Conservation (phyloP, 2,888 invertebrate species). For the Euproctis similis region DNA sequence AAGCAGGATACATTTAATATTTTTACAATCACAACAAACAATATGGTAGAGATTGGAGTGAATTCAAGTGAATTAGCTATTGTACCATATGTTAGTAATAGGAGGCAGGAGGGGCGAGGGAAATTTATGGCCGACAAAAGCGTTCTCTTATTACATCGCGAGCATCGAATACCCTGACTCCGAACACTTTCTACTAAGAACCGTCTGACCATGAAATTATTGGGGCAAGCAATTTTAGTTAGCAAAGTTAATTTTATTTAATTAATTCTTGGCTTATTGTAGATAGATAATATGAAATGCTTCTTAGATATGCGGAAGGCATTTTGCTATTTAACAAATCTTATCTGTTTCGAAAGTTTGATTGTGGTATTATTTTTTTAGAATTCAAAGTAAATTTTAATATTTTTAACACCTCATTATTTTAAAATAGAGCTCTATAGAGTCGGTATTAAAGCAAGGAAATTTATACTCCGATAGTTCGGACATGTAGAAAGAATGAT, state of each 20-base stretch:
- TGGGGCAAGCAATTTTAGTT: slow-evolving; percentile 1
- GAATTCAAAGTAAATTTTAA: no score
- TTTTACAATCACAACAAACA: no score
- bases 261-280: slow-evolving; percentile 11
- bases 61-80: slow-evolving; percentile 40
- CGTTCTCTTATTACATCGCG: slow-evolving; percentile 52
- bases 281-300: slow-evolving; percentile 9
- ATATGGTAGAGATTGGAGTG: slow-evolving; percentile 25
- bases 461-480: no score
- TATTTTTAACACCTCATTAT: no score
- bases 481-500: no score
- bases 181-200: slow-evolving; percentile 35
- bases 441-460: no score
- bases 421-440: no score
- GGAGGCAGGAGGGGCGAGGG: slow-evolving; percentile 45
- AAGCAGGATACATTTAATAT: no score
- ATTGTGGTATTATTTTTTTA: no score
- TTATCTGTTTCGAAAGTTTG: no score
- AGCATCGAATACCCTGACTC: slow-evolving; percentile 46
- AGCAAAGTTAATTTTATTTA: slow-evolving; percentile 2
- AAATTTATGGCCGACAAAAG: slow-evolving; percentile 48
- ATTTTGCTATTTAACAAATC: no score
- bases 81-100: slow-evolving; percentile 52
- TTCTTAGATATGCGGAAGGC: no score
- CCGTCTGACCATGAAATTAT: slow-evolving; percentile 27